Evolutionary conservation across 2,113 vertebrate genomes (phyloP).

Genomic region (Gallinago paraguaiae): DNA sequence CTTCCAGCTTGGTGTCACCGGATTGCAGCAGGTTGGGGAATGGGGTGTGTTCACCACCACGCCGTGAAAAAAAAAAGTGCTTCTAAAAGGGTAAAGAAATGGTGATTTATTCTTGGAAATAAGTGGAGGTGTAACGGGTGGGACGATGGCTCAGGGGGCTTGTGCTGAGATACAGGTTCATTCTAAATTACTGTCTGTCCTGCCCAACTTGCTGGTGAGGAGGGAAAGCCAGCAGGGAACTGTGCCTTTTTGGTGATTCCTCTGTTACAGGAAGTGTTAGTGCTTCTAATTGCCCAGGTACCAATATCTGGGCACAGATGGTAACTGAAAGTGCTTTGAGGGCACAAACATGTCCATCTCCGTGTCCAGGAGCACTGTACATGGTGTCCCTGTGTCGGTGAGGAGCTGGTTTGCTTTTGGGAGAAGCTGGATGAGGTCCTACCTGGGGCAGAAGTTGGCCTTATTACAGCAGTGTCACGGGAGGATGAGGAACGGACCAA

Average conservation of each 20-base stretch:
- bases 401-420: neutral
- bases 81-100: neutral
- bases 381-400: fast-evolving
- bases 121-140: neutral
- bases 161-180: neutral
- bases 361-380: fast-evolving
- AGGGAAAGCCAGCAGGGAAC: neutral
- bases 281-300: neutral
- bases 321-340: neutral
- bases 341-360: neutral
- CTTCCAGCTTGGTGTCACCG: neutral
- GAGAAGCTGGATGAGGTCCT: neutral
- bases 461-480: fast-evolving
- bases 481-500: neutral
- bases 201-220: neutral
- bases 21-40: neutral
- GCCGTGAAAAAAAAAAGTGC: neutral
- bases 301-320: neutral
- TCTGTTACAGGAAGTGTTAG: neutral
- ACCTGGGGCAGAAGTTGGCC: neutral
- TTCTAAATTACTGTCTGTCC: neutral
- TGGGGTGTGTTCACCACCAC: neutral
- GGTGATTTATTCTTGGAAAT: neutral
- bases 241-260: neutral
- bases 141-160: neutral